Evolutionary conservation across 2,113 vertebrate species (phyloP).

Genomic region (Meleagris gallopavo): DNA sequence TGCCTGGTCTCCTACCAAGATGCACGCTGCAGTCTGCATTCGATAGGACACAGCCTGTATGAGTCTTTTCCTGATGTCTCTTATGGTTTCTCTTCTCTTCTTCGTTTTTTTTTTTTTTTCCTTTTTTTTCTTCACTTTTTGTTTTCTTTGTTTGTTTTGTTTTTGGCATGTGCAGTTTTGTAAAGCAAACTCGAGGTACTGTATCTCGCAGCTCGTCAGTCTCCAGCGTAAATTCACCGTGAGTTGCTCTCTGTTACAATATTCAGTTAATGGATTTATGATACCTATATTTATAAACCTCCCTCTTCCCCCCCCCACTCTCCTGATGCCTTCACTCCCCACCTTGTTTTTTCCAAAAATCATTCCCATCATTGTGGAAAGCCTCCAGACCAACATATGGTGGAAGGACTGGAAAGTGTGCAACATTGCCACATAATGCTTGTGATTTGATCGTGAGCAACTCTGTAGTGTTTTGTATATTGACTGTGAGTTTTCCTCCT

Average conservation of each 20-base stretch:
- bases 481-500: background rate
- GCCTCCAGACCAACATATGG: conserved; percentile 35
- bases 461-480: conserved; percentile 36
- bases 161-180: conserved; percentile 97
- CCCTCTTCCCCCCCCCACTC: background rate
- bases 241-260: conserved; percentile 88
- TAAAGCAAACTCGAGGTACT: conserved; percentile 94
- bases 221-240: conserved; percentile 98
- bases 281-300: conserved; percentile 5
- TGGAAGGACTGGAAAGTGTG: conserved; percentile 50
- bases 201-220: conserved; percentile 94
- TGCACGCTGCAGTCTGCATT: conserved; percentile 32
- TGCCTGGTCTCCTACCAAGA: conserved; percentile 47
- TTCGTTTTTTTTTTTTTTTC: conserved; percentile 53
- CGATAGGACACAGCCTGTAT: background rate
- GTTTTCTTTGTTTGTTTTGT: conserved; percentile 81
- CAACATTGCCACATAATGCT: background rate
- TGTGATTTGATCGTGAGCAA: conserved; percentile 61
- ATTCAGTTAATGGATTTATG: conserved; percentile 72
- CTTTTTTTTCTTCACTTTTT: conserved; percentile 84
- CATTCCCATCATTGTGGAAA: conserved; percentile 70
- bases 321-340: conserved; percentile 3
- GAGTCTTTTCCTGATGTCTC: conserved; percentile 55
- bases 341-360: background rate
- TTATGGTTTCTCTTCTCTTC: conserved; percentile 65